A percentile compares a stretch with the other conserved stretches of the same genome.
These are phyloP conservation scores for Eleginops maclovinus DNA, from an alignment of 2,113 vertebrate genomes.

Conservation along the genomic window DNA sequence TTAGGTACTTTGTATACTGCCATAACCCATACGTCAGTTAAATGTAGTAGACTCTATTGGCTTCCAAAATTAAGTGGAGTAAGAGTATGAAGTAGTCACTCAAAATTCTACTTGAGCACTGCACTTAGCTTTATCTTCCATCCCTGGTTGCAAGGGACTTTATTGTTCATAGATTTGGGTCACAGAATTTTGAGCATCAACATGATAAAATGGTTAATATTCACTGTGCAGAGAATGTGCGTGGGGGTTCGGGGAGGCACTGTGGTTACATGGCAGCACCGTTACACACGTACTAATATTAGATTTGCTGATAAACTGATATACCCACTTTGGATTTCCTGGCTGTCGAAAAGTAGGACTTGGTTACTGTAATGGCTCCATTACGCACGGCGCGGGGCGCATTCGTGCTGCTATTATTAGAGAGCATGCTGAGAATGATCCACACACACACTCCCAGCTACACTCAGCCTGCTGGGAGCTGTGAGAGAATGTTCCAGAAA, in stretches of 20 bases:
- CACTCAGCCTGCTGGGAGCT: not conserved
- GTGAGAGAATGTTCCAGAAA: constrained; percentile 47
- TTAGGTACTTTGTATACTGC: too few relatives aligned
- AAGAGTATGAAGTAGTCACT: too few relatives aligned
- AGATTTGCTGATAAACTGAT: constrained; percentile 42
- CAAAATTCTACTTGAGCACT: not conserved
- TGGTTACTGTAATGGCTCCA: constrained; percentile 47
- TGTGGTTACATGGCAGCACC: not conserved
- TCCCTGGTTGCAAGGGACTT: not conserved
- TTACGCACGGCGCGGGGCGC: constrained; percentile 24
- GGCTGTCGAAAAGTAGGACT: not conserved
- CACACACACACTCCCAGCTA: constrained; percentile 2
- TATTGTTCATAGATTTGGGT: constrained; percentile 4
- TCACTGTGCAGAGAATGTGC: too few relatives aligned
- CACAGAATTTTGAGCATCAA: not conserved
- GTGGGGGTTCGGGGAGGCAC: too few relatives aligned
- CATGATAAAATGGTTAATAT: too few relatives aligned
- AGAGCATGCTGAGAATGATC: constrained; percentile 34
- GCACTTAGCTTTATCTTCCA: not conserved
- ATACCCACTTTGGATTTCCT: constrained; percentile 15
- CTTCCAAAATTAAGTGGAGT: too few relatives aligned
- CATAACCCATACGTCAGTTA: too few relatives aligned
- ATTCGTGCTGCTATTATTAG: constrained; percentile 55
- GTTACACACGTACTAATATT: constrained; percentile 32
- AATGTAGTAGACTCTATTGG: too few relatives aligned